Conservation (phyloP, 1,140 invertebrate genomes). For the Aphis craccivora region DNA sequence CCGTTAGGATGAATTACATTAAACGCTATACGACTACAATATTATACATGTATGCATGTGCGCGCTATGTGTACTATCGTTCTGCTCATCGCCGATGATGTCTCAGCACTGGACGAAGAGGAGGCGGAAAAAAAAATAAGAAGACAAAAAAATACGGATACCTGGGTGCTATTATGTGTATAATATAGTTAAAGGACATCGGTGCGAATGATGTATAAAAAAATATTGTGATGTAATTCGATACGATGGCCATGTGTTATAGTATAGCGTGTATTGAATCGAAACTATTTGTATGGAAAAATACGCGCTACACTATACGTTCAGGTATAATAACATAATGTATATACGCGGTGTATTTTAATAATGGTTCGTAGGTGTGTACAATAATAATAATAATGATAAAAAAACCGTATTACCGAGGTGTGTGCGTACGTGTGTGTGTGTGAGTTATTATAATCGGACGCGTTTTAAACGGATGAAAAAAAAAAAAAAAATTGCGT, state of each 20-base stretch:
- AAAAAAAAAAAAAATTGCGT: conserved; percentile 25
- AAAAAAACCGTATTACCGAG: conserved; percentile 29
- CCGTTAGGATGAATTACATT: neutral
- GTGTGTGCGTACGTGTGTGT: neutral
- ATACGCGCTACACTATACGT: neutral
- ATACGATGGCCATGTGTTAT: conserved; percentile 44
- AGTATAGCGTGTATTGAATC: neutral
- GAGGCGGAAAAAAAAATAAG: neutral
- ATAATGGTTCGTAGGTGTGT: conserved; percentile 43
- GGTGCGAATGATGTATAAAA: conserved; percentile 7
- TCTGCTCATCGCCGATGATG: neutral
- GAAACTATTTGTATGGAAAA: conserved; percentile 9
- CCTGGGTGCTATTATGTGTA: neutral
- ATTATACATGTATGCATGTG: neutral
- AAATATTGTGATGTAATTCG: conserved; percentile 30
- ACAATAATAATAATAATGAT: neutral
- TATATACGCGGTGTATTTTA: neutral
- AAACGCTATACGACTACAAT: neutral
- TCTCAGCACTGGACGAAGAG: neutral
- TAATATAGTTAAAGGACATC: neutral
- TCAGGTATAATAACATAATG: neutral
- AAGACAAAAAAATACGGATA: neutral
- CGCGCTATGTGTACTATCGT: neutral
- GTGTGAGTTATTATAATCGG: conserved; percentile 1
- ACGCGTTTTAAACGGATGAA: conserved; percentile 53